phyloP scores from a whole-genome alignment of 2,888 invertebrate species.

The Drosophila eohydei region DNA sequence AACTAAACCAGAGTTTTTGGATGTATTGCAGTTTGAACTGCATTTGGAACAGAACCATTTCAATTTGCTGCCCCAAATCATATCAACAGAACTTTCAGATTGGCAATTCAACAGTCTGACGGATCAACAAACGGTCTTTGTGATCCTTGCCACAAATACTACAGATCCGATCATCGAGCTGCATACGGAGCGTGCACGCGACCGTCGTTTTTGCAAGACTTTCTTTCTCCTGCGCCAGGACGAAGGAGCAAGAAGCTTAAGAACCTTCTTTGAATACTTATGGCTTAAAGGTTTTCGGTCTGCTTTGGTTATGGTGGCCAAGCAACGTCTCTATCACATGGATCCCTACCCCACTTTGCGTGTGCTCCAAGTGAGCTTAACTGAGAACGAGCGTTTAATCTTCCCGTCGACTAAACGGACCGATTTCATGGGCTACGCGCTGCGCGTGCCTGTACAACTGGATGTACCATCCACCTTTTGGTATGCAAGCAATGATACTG shows the following conservation, averaged over 20 bases:
- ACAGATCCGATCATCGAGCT: conserved; percentile 44
- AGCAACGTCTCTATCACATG: conserved; percentile 51
- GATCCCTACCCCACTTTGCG: conserved; percentile 67
- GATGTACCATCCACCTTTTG: conserved; percentile 67
- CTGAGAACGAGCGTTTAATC: conserved; percentile 20
- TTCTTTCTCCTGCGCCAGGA: conserved; percentile 44
- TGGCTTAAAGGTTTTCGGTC: conserved; percentile 61
- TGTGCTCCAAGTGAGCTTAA: conserved; percentile 21
- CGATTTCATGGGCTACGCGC: conserved; percentile 55
- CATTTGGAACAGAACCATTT: conserved; percentile 45
- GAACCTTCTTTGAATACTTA: conserved; percentile 48
- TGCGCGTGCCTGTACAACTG: conserved; percentile 64
- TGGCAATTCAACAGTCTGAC: conserved; percentile 17
- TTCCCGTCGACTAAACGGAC: conserved; percentile 45
- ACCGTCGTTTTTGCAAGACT: conserved; percentile 53
- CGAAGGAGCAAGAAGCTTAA: background rate
- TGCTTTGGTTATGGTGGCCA: conserved; percentile 53
- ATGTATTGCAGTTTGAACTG: conserved; percentile 34
- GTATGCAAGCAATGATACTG: conserved; percentile 34
- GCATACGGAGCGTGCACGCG: conserved; percentile 37
- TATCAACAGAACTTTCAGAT: conserved; percentile 8
- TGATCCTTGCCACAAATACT: conserved; percentile 51
- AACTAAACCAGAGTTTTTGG: conserved; percentile 16
- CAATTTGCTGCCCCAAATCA: conserved; percentile 42
- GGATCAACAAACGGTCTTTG: conserved; percentile 39